Evolutionary conservation across 2,113 vertebrate species (phyloP).

Genomic region (Meleagris gallopavo): DNA sequence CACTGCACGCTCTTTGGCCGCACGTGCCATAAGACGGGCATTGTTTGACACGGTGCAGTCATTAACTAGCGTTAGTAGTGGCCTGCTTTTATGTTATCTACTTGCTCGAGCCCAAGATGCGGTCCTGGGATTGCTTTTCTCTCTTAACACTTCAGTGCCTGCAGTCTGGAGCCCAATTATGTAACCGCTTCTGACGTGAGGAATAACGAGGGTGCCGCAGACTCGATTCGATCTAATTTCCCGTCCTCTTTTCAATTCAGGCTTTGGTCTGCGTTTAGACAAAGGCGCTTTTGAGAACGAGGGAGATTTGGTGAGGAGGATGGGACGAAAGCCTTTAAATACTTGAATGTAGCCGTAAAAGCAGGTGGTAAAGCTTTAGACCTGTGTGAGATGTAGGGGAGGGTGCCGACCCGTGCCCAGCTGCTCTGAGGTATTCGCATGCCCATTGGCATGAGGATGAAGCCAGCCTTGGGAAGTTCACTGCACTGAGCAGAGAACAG

Average conservation of each 20-base stretch:
- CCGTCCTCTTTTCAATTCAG: constrained; percentile 56
- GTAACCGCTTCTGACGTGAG: constrained; percentile 57
- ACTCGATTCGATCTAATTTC: constrained; percentile 66
- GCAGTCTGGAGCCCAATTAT: constrained; percentile 62
- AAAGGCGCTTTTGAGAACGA: constrained; percentile 9
- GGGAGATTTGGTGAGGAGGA: neutral
- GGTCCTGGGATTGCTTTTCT: constrained; percentile 49
- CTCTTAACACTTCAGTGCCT: constrained; percentile 70
- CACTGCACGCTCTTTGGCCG: neutral
- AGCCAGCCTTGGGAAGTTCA: neutral
- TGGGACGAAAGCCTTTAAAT: neutral
- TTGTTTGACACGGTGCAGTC: neutral
- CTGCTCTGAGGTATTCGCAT: neutral
- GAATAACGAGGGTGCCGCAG: constrained; percentile 50
- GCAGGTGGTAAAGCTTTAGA: neutral
- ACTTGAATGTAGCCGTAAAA: neutral
- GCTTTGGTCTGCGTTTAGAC: constrained; percentile 32
- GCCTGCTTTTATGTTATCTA: constrained; percentile 49
- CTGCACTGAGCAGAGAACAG: neutral
- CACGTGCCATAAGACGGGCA: neutral
- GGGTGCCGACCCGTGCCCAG: neutral
- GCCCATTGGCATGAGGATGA: neutral
- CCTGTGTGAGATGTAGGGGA: neutral
- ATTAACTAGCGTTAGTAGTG: constrained; percentile 9
- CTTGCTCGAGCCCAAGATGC: constrained; percentile 58